These are phyloP conservation scores for Onychomys torridus DNA, from an alignment of 2,797 vertebrate genomes.

Conservation along the genomic window DNA sequence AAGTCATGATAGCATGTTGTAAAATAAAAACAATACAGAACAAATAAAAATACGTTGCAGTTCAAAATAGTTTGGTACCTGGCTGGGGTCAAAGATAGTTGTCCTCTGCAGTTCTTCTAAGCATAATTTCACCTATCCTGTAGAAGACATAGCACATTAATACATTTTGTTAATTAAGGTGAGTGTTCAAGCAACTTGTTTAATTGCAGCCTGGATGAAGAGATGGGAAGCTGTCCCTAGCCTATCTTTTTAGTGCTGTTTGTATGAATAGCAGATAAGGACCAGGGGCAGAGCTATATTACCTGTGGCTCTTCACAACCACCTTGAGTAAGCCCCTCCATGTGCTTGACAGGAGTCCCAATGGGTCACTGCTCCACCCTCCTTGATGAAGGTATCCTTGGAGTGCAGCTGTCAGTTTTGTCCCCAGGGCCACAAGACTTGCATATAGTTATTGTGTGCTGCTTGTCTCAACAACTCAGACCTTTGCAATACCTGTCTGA, in stretches of 20 bases:
- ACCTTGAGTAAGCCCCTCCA: neutral
- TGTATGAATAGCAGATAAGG: neutral
- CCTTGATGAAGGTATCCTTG: neutral
- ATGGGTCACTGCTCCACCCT: neutral
- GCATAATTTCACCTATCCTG: neutral
- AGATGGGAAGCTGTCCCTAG: accelerated
- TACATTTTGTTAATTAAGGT: neutral
- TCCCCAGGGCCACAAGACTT: neutral
- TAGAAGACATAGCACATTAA: neutral
- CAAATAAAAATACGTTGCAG: neutral
- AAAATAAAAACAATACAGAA: neutral
- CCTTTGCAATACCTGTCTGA: neutral
- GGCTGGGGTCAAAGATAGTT: neutral
- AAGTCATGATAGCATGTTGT: neutral
- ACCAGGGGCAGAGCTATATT: neutral
- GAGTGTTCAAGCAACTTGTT: neutral
- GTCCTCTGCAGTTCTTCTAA: neutral
- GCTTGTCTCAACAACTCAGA: neutral
- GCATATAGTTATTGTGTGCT: neutral
- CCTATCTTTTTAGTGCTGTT: neutral
- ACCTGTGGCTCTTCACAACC: neutral
- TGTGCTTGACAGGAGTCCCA: neutral
- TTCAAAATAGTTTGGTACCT: neutral
- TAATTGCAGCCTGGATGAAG: no score
- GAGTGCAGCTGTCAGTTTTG: neutral